Base-by-base conservation (phyloP, 1,140 invertebrate species). In the Melitaea cinxia region DNA sequence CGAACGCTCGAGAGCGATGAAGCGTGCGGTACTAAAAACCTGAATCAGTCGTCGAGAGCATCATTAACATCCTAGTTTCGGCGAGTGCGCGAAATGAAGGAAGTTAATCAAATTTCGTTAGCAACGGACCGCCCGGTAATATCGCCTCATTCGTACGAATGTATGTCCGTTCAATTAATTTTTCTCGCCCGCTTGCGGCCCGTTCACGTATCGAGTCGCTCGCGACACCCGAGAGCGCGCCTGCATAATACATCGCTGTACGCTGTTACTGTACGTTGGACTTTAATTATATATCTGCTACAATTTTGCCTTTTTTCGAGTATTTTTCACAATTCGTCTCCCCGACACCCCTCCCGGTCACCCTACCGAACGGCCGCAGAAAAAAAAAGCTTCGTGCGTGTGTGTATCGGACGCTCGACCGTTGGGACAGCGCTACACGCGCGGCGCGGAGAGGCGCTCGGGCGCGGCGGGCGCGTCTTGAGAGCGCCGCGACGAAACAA, bases 271-370 rank as follows among this genome's bases (percentile, higher is more conserved):
- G 83, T 89, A 89, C 83, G 84, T 82, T 70, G 78, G 81, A 80
- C 88, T 88, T 91, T 91, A 91, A 91, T 91, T 91, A 91, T 91
- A 91, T 91, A 91, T 91, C 86, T 91, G 88, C 86, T 89, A 89
- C 88, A 88, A 89, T 91, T 91, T 91, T 82, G 85, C 84, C 85
- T 89, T 91, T 91, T 91, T 91, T 91, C 82, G 86, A 86, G 88
- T 91, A 91, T 91, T 91, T 91, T 91, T 91, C 88, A 88, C 88
- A 88, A 88, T 87, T 88, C 84, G 68, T 75, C 77, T 76, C 80
- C 85, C 83, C 76, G 71, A 54, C 75, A 73, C 75, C 68, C 70
- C 68, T 70, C 75, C 73, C 65, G 45, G 50, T 69, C 75, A 69
- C 77, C 74, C 75, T 66, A 73, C 78, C 77, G 78, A 81, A 77